These are phyloP conservation scores for Spongilla lacustris DNA, from an alignment of 37 sponge, comb jelly and placozoan species.

Conservation along the genomic window DNA sequence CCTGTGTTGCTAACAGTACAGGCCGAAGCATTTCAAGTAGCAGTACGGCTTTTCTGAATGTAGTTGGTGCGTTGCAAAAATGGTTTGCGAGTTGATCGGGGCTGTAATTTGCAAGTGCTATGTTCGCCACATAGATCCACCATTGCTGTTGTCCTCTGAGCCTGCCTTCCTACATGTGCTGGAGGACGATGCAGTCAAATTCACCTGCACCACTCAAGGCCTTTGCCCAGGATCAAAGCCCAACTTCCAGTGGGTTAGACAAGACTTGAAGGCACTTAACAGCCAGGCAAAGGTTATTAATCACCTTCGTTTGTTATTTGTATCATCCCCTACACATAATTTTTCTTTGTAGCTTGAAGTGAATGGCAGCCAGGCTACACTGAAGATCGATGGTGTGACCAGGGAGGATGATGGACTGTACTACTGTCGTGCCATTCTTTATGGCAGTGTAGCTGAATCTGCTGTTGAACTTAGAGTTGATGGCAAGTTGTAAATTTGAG, in stretches of 20 bases:
- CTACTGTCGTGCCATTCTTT: not conserved
- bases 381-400: not conserved
- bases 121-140: not conserved
- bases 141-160: not conserved
- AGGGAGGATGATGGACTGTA: not conserved
- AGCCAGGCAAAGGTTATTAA: not conserved
- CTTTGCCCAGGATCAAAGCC: not conserved
- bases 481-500: not conserved
- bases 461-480: not conserved
- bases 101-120: too few relatives aligned
- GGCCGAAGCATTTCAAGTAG: slow-evolving; percentile 5
- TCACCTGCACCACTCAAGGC: not conserved
- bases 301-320: too few relatives aligned
- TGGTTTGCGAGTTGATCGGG: too few relatives aligned
- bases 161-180: not conserved
- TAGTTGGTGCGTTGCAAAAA: slow-evolving; percentile 10
- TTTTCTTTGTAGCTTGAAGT: not conserved
- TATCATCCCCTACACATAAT: too few relatives aligned
- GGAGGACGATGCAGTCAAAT: not conserved
- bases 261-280: not conserved
- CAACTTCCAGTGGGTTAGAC: not conserved
- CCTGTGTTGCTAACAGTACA: slow-evolving; percentile 31
- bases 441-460: not conserved
- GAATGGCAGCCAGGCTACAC: not conserved
- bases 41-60: slow-evolving; percentile 20